These are phyloP conservation scores for Acanthisitta chloris DNA, from an alignment of 2,113 vertebrate genomes.

Conservation along the genomic window DNA sequence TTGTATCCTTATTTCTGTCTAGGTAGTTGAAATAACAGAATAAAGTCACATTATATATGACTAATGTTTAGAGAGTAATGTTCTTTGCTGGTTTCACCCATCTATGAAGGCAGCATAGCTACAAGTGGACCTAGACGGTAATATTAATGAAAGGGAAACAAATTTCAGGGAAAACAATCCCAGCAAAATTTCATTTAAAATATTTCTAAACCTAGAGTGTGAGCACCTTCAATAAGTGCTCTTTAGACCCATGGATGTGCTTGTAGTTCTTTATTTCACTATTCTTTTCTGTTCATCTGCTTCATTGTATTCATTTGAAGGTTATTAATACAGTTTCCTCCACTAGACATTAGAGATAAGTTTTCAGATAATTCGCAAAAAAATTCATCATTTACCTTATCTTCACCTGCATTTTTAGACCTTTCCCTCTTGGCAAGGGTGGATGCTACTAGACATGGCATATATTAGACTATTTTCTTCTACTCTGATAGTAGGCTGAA, in stretches of 20 bases:
- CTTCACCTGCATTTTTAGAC: not conserved
- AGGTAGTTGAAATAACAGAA: not conserved
- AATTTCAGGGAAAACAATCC: not conserved
- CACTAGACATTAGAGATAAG: not conserved
- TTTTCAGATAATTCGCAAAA: not conserved
- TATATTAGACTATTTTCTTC: not conserved
- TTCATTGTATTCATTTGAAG: not conserved
- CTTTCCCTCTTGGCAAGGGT: not conserved
- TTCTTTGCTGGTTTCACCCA: not conserved
- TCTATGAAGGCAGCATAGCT: not conserved
- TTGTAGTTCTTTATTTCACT: not conserved
- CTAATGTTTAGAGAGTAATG: not conserved
- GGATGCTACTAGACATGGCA: not conserved
- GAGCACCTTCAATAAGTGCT: not conserved
- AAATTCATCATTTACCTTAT: not conserved
- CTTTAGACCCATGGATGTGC: not conserved
- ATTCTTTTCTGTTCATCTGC: not conserved
- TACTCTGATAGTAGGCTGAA: not conserved
- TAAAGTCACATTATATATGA: not conserved
- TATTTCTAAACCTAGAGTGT: not conserved
- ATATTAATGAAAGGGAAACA: not conserved
- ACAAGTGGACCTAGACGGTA: not conserved
- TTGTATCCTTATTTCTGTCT: not conserved
- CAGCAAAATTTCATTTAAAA: not conserved
- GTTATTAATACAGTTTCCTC: not conserved